Evolutionary conservation across 2,797 vertebrate species (phyloP), one percentile per base, ranked within the genome.

Genomic region (Rhinoraja longicauda): DNA sequence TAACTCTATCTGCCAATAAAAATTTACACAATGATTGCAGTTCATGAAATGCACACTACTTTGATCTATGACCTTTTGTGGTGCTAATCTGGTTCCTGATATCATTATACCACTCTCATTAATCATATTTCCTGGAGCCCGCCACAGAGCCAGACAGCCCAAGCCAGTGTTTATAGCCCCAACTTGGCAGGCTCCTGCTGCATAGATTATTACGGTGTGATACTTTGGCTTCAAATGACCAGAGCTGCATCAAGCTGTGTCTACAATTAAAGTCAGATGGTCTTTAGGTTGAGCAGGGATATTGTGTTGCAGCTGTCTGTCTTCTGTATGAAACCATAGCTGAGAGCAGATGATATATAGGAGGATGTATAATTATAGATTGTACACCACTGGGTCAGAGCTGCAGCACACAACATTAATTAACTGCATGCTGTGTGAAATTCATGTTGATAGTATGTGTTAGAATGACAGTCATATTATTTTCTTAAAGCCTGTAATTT

Each of bases 61-160:
- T 97, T 97, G 97, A 97, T 97, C 97, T 97, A 96, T 98, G 98
- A 98, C 98, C 98, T 98, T 97, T 95, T 97, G 97, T 96, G 97
- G 96, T 97, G 98, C 97, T 98, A 98, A 98, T 98, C 97, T 97
- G 97, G 97, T 97, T 97, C 96, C 97, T 98, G 97, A 98, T 99
- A 97, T 97, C 97, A 97, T 97, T 97, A 97, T 97, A 96, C 96
- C 97, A 97, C 95, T 95, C 95, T 97, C 98, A 99, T 99, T 98
- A 99, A 99, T 99, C 98, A 99, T 98, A 97, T 97, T 97, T 97
- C 96, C 96, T 96, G 95, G 95, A 95, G 95, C 96, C 95, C 94
- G 95, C 97, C 97, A 96, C 96, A 94, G 96, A 96, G 96, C 95
- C 97, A 97, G 96, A 95, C 96, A 97, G 96, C 94, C 93, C 95